Base-by-base conservation (phyloP, 2,113 vertebrate genomes). In the Nothoprocta perdicaria region DNA sequence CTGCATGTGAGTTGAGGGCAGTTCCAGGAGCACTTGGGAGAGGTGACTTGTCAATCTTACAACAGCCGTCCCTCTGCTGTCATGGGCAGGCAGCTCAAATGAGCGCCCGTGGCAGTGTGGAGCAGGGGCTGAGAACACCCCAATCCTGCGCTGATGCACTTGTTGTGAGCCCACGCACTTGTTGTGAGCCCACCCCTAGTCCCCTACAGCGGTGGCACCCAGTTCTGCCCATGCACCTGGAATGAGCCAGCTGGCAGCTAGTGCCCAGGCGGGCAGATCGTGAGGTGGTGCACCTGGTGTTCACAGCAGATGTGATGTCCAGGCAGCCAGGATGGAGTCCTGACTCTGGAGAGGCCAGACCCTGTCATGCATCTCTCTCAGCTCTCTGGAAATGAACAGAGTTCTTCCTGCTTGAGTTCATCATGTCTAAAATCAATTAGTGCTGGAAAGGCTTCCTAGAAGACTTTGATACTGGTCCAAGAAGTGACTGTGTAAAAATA, bases 211-310 rank as follows among this genome's bases (percentile, higher is more conserved):
- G 31, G 31, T 52, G 78, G 71, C 53, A 53, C 16, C 5, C 3
- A 0, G 0, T 31, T 50, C 21, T 84, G 57, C 40, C 41, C n/a
- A 53, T 6, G 1, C 57, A 45, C 13, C 58, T 75, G 61, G 61
- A 68, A 55, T 21, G 46, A 19, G 19, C 46, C 75, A 1, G 8
- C 71, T 60, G 33, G 71, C 55, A 78, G 43, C 65, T 45, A 6
- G 22, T 14, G 31, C 35, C 48, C 0, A 1, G 46, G 13, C 12
- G 53, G 77, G 66, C 35, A 52, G 71, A 60, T 71, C 29, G 48
- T 0, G 21, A 46, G 27, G 35, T 18, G 52, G 0, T 3, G 14
- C 65, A 38, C 21, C 48, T 1, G 0, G 31, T 63, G 40, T 4
- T 63, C 0, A 0, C 3, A 45, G 65, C 65, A 83, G 10, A 38